phyloP scores from a whole-genome alignment of 2,113 vertebrate species.

The Oplegnathus fasciatus region DNA sequence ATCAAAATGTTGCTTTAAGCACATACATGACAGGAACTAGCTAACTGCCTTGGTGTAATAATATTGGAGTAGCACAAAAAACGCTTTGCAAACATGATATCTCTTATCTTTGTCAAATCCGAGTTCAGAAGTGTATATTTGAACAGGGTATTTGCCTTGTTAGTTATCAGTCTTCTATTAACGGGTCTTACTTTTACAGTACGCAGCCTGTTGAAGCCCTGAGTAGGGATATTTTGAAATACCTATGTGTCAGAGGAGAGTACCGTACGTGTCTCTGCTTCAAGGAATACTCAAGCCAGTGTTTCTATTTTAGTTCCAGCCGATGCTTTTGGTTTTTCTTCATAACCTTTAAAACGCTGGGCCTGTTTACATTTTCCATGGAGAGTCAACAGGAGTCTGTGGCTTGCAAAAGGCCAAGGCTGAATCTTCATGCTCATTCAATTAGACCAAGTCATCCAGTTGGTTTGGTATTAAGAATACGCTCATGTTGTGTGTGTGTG shows the following conservation, averaged over 20 bases:
- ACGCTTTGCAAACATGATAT: neutral
- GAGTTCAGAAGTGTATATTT: neutral
- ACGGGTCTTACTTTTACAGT: neutral
- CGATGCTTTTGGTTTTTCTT: neutral
- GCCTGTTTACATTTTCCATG: conserved; percentile 40
- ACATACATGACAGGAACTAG: neutral
- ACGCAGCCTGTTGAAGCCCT: neutral
- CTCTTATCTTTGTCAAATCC: neutral
- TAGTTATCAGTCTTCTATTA: no score
- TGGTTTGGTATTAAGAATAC: conserved; percentile 18
- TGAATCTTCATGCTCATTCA: conserved; percentile 19
- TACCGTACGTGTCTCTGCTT: neutral
- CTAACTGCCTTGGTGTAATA: neutral
- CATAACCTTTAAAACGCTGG: conserved; percentile 22
- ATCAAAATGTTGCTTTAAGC: neutral
- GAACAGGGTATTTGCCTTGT: neutral
- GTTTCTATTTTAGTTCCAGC: neutral
- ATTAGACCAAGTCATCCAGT: conserved; percentile 28
- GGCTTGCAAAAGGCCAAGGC: conserved; percentile 10
- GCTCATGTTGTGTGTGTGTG: neutral
- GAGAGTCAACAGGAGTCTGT: conserved; percentile 7
- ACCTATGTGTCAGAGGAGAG: neutral
- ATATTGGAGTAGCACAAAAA: neutral
- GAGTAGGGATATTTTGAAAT: neutral
- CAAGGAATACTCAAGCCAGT: neutral